Evolutionary conservation across 2,888 invertebrate species (phyloP), one percentile per base, ranked within the genome.

Genomic region (Mellilla xanthometata): DNA sequence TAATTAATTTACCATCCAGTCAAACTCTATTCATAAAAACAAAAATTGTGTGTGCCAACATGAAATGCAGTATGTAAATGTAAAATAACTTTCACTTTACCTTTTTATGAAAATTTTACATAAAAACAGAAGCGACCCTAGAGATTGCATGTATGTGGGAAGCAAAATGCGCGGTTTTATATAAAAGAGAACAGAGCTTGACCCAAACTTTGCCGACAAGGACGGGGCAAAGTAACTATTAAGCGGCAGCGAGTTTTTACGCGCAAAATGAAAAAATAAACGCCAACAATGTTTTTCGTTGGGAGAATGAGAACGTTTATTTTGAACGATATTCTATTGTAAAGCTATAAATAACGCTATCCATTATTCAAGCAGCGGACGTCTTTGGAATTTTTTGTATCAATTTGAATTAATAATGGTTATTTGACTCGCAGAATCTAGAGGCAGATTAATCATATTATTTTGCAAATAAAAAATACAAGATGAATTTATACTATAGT

Each of bases 141-240:
- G 12, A 34, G 6, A 46, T 48, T 34, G 46, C 52, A 49, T 51
- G 40, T 39, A 52, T 54, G 47, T 43, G 30, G 15, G 31, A 33
- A 22, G 35, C 39, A 32, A 54, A 57, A 52, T 39, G 38, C 41
- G n/a, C 29, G 36, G 27, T 46, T 54, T 49, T 39, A 13, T 52
- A 46, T 42, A 40, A 54, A 33, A 27, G 40, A 46, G 39, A 44
- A 47, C 47, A 47, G 41, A 38, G 41, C 36, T 41, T 41, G 42
- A 43, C 29, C 38, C 43, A 52, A 55, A 56, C 43, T 45, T 45
- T 22, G 42, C 31, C 35, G 39, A 35, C 62, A 63, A 62, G 62
- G 61, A 56, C 56, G 29, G 54, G 45, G 42, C 52, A 58, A 60
- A 62, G 59, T 60, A 60, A 57, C 61, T 62, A 58, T 59, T 60